A percentile compares a stretch with the other conserved stretches of the same genome.
Conservation (phyloP, 2,797 vertebrate species). For the Dromococcyx pavoninus region DNA sequence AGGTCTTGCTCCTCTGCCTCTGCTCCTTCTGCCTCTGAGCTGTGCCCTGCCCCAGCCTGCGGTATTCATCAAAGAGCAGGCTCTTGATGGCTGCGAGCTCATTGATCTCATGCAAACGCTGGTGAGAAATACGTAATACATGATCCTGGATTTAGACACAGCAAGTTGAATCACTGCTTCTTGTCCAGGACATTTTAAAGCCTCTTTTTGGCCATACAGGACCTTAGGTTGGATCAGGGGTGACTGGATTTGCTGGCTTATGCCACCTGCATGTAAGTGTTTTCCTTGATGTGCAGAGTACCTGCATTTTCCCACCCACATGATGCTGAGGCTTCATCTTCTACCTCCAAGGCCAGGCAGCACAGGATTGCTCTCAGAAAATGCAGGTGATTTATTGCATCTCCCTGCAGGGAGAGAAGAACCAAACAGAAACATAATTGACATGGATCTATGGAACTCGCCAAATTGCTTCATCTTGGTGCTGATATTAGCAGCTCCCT, state of each 20-base stretch:
- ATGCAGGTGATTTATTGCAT: not conserved
- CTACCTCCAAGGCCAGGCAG: not conserved
- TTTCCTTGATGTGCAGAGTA: not conserved
- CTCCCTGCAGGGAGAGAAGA: not conserved
- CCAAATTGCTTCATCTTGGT: not conserved
- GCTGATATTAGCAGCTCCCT: not conserved
- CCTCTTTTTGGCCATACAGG: not conserved
- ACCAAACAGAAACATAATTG: not conserved
- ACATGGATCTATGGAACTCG: not conserved
- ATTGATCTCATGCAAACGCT: not conserved
- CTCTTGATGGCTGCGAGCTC: not conserved
- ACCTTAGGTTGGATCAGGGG: not conserved
- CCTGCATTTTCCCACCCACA: not conserved
- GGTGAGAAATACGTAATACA: conserved; percentile 15
- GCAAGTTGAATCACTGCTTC: not conserved
- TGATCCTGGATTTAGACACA: not conserved
- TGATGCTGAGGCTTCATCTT: not conserved
- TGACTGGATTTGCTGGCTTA: not conserved
- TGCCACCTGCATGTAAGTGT: not conserved
- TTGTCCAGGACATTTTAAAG: not conserved
- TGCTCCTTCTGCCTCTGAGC: not conserved
- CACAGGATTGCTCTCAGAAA: not conserved
- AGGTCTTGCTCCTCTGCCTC: not conserved
- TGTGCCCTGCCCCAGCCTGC: rapidly evolving
- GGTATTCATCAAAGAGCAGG: rapidly evolving